Base-by-base conservation (phyloP, 1,140 invertebrate species). In the Oscheius sp. region DNA sequence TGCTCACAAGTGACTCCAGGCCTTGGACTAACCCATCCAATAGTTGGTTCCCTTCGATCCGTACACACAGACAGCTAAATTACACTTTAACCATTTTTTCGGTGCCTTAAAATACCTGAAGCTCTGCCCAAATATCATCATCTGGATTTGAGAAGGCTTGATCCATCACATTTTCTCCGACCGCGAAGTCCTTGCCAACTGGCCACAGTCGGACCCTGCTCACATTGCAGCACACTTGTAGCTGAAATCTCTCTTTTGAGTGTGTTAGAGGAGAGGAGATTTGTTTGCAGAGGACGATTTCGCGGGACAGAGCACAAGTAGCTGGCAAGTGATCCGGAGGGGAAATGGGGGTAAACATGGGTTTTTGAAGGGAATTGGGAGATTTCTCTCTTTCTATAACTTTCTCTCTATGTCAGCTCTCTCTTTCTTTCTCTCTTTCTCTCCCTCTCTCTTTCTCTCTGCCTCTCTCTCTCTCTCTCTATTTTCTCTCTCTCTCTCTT, bases 151-250 rank as follows among this genome's bases (percentile, higher is more conserved):
- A 26, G 28, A 55, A 55, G 23, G 23, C 49, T 23, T 55, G 49
- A 26, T 55, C 49, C 15, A 55, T 55, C 15, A 26, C 49, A 15
- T 55, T 55, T 23, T 55, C 49, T 55, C 49, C 49, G 15, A 55
- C 49, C 15, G 23, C 49, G 23, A 55, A 55, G 49, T 55, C 23
- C 49, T 55, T 55, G 15, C 49, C 49, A 55, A 55, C 15, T 55
- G 49, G 49, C 49, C 49, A 55, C 4, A 55, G 15, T 15, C 7
- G 49, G 7, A 55, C 49, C 28, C 23, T 55, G 49, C 49, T 55
- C 49, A 68, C 49, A 35, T 68, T 68, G 46, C 66, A 68, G 46
- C 66, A 68, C 15, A 55, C 66, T 68, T 63, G 66, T 3, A 68
- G 66, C 66, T 68, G 35, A 68, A 63, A 63, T 4, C 7, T 38